Percentiles rank a stretch among this genome's conserved stretches.
Evolutionary conservation across 2,113 vertebrate genomes (phyloP).

Genomic region (Sturnira hondurensis): DNA sequence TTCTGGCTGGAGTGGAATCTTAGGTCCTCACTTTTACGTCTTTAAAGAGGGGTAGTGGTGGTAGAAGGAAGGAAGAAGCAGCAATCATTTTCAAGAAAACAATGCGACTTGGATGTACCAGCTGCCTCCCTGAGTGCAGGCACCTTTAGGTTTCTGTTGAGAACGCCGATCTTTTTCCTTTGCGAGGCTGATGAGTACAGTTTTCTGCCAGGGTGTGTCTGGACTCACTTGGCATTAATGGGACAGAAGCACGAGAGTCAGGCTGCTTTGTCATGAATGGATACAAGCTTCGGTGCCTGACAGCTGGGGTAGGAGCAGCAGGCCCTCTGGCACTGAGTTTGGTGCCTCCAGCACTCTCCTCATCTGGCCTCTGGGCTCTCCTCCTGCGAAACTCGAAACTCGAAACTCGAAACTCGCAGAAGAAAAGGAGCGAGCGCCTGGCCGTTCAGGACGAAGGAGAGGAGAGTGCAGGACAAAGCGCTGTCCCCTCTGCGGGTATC

Average conservation of each 20-base stretch:
- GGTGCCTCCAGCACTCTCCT: accelerated
- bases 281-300: not conserved
- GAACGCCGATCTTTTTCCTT: not conserved
- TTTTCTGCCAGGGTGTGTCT: not conserved
- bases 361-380: not conserved
- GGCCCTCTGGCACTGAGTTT: not conserved
- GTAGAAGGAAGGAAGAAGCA: not conserved
- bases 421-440: not conserved
- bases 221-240: not conserved
- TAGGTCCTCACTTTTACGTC: not conserved
- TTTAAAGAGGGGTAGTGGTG: not conserved
- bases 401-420: too few relatives aligned
- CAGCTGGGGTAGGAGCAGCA: not conserved
- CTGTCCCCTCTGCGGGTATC: not conserved
- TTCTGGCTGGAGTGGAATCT: not conserved
- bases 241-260: not conserved
- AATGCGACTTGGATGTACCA: not conserved
- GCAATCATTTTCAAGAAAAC: not conserved
- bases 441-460: too few relatives aligned
- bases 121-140: not conserved
- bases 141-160: not conserved
- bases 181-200: not conserved
- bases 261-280: not conserved
- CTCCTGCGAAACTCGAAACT: not conserved
- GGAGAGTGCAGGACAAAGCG: not conserved